Evolutionary conservation across 2,888 invertebrate genomes (phyloP).

Genomic region (Abrostola triplasia): DNA sequence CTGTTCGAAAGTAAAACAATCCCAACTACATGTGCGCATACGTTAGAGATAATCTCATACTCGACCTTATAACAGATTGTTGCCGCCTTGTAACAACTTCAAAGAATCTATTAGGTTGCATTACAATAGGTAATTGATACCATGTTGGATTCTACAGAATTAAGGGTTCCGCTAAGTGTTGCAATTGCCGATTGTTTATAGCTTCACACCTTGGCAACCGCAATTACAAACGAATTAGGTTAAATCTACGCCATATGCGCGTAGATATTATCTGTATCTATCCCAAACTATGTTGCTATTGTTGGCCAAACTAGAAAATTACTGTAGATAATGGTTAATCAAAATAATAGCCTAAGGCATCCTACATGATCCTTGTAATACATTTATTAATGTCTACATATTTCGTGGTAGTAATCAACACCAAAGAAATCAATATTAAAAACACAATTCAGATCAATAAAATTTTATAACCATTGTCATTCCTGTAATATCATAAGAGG

Average conservation of each 20-base stretch:
- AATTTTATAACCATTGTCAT: background rate
- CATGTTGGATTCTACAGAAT: conserved; percentile 65
- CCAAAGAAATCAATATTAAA: too few relatives aligned
- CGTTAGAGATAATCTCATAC: conserved; percentile 26
- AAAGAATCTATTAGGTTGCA: conserved; percentile 54
- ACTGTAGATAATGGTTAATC: background rate
- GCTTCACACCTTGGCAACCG: conserved; percentile 63
- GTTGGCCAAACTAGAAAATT: background rate
- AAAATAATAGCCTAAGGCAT: too few relatives aligned
- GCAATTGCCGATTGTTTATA: conserved; percentile 61
- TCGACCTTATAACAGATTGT: conserved; percentile 28
- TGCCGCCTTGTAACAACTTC: conserved; percentile 51
- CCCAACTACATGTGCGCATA: conserved; percentile 28
- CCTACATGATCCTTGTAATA: too few relatives aligned
- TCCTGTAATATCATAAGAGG: background rate
- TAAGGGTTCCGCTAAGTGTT: conserved; percentile 54
- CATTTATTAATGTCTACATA: too few relatives aligned
- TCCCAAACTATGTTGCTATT: conserved; percentile 1
- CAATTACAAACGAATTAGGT: conserved; percentile 57
- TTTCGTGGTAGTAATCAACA: too few relatives aligned
- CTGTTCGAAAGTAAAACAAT: conserved; percentile 15
- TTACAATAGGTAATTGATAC: conserved; percentile 65
- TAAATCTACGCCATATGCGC: conserved; percentile 51
- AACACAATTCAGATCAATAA: too few relatives aligned
- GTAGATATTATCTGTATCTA: conserved; percentile 7